These are phyloP conservation scores for Microvelia longipes DNA, from an alignment of 1,140 invertebrate species.

Conservation along the genomic window DNA sequence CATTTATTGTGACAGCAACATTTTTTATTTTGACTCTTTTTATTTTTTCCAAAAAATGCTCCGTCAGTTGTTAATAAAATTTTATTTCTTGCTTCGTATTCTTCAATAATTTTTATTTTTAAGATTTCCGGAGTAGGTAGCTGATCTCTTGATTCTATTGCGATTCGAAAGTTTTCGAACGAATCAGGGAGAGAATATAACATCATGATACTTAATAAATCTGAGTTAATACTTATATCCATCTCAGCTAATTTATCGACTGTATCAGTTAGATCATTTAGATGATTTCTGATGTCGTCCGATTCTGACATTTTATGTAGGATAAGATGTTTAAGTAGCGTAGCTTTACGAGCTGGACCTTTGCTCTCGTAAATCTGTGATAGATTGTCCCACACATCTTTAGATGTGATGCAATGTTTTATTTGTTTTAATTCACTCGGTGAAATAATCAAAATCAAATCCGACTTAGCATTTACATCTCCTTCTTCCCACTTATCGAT, in stretches of 20 bases:
- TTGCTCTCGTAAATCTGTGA: constrained; percentile 19
- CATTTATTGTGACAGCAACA: neutral
- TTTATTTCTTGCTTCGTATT: neutral
- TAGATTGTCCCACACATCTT: constrained; percentile 2
- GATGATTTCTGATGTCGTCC: constrained; percentile 20
- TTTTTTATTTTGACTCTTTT: neutral
- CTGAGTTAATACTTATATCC: constrained; percentile 19
- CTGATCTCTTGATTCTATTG: constrained; percentile 14
- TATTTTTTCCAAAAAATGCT: neutral
- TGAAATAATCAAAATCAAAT: constrained; percentile 2
- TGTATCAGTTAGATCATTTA: constrained; percentile 21
- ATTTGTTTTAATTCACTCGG: neutral
- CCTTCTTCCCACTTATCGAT: neutral
- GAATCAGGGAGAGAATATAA: neutral
- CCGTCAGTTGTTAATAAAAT: neutral
- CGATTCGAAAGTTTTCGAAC: neutral
- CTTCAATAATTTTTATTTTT: constrained; percentile 25
- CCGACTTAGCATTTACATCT: constrained; percentile 1
- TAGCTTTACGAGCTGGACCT: constrained; percentile 19
- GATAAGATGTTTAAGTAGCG: constrained; percentile 21
- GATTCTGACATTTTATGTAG: constrained; percentile 19
- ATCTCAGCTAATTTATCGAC: constrained; percentile 21
- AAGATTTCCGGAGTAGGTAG: constrained; percentile 22
- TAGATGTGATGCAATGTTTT: neutral
- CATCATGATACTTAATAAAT: constrained; percentile 10